Base-by-base conservation (phyloP, 2,888 invertebrate genomes). In the Neocrepidodera transversa region DNA sequence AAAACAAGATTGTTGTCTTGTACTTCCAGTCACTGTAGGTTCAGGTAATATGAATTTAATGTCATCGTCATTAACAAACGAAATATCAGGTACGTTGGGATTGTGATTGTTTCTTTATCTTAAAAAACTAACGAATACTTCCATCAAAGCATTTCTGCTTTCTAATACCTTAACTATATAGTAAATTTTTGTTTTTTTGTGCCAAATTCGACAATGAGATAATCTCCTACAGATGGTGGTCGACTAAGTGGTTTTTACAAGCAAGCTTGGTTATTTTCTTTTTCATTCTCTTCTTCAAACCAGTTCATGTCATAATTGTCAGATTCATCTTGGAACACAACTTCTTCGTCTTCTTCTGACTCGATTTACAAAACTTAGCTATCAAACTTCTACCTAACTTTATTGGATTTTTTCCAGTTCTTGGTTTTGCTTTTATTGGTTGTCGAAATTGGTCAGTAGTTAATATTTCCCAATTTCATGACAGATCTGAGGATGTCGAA, bases 141-240 rank as follows among this genome's bases (percentile, higher is more conserved):
- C 17, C 40, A 16, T 16, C 17, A 16, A 16, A 40, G 14, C 40
- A 14, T 40, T 40, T 14, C 16, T 40, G 13, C 40, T 40, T 40
- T 40, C 23, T 23, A 5, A 23, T 23, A 23, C 23, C 23, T 23
- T 23, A 23, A 23, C 23, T 23, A 23, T 23, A 23, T 23, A 23
- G 23, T 23, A 23, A 3, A 23, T 23, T 40, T 40, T 40, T 40
- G n/a, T n/a, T n/a, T n/a, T n/a, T n/a, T n/a, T n/a, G 40, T 16
- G 40, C 40, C 16, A 40, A 40, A 40, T 40, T 40, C 16, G 40
- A 16, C 40, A 40, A 40, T 40, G 40, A 40, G 35, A n/a, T n/a
- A n/a, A n/a, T n/a, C n/a, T n/a, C n/a, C n/a, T n/a, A n/a, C n/a
- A n/a, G n/a, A n/a, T n/a, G n/a, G n/a, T n/a, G n/a, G n/a, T n/a